These are phyloP conservation scores for Myocastor coypus DNA, from an alignment of 2,113 vertebrate genomes.

Conservation along the genomic window DNA sequence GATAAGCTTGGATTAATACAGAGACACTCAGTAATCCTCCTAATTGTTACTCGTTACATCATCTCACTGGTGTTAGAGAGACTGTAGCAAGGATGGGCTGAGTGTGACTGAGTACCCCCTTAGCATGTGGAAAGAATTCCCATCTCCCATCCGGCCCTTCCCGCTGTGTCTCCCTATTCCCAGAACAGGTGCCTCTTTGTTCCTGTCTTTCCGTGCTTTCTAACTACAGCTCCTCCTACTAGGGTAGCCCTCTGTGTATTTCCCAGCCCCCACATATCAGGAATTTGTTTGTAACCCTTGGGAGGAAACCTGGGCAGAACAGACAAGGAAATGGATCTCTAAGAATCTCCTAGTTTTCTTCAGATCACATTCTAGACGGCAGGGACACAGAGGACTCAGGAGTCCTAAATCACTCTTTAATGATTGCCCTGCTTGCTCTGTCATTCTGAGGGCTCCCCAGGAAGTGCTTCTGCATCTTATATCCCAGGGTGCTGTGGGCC, in stretches of 20 bases:
- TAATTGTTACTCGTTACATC: not conserved
- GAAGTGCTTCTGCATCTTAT: not conserved
- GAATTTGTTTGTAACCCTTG: not conserved
- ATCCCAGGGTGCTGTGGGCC: not conserved
- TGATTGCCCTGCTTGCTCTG: not conserved
- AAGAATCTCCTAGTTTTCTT: not conserved
- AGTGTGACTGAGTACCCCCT: not conserved
- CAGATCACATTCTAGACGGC: not conserved
- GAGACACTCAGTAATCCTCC: not conserved
- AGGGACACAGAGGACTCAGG: not conserved
- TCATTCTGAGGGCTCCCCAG: not conserved
- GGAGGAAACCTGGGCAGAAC: not conserved
- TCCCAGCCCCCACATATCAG: not conserved
- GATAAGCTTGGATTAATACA: not conserved
- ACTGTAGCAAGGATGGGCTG: not conserved
- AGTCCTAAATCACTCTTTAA: not conserved
- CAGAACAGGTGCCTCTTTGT: not conserved
- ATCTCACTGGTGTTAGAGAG: not conserved
- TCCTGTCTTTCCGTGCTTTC: not conserved
- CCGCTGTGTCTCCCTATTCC: not conserved
- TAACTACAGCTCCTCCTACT: not conserved
- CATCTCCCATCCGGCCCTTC: not conserved
- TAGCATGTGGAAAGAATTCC: not conserved
- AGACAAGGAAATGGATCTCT: not conserved
- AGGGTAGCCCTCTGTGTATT: not conserved